Evolutionary conservation across 2,888 invertebrate species (phyloP).

Genomic region (Oxystoma pomonae): DNA sequence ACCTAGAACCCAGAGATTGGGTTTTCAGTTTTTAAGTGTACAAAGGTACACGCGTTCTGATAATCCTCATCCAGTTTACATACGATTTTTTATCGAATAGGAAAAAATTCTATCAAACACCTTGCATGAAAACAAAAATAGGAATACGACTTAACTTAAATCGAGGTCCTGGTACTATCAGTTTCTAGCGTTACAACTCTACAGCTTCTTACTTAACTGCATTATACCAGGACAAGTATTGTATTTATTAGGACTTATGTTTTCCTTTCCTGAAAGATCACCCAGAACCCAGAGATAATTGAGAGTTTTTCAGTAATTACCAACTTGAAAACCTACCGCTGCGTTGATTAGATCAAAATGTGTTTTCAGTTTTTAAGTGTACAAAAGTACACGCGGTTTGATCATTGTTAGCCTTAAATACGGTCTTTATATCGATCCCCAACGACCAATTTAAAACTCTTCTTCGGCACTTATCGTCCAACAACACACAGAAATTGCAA

Average conservation of each 20-base stretch:
- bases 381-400: neutral
- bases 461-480: neutral
- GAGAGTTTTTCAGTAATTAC: neutral
- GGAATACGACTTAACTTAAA: no score
- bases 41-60: neutral
- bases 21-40: neutral
- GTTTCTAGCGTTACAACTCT: no score
- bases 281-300: no score
- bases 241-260: neutral
- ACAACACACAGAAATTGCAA: neutral
- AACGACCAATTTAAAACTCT: neutral
- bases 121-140: no score
- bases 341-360: neutral
- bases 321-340: neutral
- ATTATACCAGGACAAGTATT: no score
- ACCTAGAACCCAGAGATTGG: no score
- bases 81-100: no score
- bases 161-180: no score
- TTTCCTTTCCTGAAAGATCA: neutral
- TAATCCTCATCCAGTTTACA: neutral
- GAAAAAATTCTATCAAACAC: neutral
- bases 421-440: no score
- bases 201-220: no score
- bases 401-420: neutral
- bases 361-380: neutral